phyloP scores from a whole-genome alignment of 2,113 vertebrate species.

The Potamarius usumacintae region DNA sequence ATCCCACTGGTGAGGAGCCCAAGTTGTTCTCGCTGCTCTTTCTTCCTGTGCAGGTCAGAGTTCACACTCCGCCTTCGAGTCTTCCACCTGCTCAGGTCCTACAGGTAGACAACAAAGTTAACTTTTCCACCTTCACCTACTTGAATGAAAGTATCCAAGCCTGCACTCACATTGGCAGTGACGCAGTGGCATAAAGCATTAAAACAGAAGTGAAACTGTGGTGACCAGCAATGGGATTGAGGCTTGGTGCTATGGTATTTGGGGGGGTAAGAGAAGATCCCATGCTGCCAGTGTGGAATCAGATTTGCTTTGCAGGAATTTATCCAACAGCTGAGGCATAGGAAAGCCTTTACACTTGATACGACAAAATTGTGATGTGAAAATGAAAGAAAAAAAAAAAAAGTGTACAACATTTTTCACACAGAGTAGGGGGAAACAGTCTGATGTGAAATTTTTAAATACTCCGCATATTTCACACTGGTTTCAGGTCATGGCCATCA shows the following conservation, averaged over 20 bases:
- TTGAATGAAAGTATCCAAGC: not conserved
- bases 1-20: slow-evolving; percentile 72
- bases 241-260: not conserved
- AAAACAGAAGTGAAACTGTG: not conserved
- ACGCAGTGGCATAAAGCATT: not conserved
- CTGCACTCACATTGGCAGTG: not conserved
- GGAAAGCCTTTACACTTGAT: too few species aligned
- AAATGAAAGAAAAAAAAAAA: too few species aligned
- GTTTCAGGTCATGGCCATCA: too few species aligned
- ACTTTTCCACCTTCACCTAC: not conserved
- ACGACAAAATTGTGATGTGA: too few species aligned
- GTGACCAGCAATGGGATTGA: not conserved
- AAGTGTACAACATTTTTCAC: too few species aligned
- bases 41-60: slow-evolving; percentile 82
- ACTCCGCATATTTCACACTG: too few species aligned
- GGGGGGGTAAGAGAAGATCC: too few species aligned
- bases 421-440: too few species aligned
- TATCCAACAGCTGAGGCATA: too few species aligned
- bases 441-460: too few species aligned
- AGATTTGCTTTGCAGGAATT: too few species aligned
- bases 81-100: slow-evolving; percentile 97
- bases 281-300: not conserved
- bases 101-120: not conserved
- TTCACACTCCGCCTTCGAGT: slow-evolving; percentile 83
- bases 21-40: slow-evolving; percentile 84